Conservation (phyloP, 2,888 invertebrate genomes). For the Aphodius sticticus region DNA sequence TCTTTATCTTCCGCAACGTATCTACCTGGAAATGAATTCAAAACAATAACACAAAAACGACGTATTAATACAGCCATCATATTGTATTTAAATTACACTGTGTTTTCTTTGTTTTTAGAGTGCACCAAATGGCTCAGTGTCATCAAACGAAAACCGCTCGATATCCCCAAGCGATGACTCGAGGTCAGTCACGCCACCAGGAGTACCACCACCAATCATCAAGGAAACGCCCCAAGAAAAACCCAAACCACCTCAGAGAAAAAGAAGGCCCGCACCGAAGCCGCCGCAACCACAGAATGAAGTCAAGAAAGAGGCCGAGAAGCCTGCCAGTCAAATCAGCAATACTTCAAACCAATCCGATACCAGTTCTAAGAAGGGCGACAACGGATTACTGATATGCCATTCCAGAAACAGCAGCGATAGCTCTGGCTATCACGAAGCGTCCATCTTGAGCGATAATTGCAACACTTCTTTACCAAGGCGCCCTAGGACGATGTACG, state of each 20-base stretch:
- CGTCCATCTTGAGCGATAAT: conserved; percentile 70
- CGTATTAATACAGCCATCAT: too few species aligned
- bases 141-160: conserved; percentile 58
- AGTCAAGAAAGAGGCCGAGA: conserved; percentile 39
- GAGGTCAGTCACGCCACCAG: conserved; percentile 59
- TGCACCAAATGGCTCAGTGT: conserved; percentile 57
- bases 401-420: conserved; percentile 78
- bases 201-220: conserved; percentile 40
- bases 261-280: conserved; percentile 67
- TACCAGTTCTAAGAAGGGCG: conserved; percentile 41
- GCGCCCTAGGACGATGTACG: conserved; percentile 53
- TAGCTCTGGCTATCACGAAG: conserved; percentile 77
- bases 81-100: not conserved
- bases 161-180: conserved; percentile 70
- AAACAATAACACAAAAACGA: not conserved
- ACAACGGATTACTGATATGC: conserved; percentile 63
- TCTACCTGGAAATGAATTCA: not conserved
- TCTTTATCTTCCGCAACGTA: not conserved
- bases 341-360: conserved; percentile 37
- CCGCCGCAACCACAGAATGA: conserved; percentile 57
- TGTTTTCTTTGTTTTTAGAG: conserved; percentile 49
- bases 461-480: conserved; percentile 59
- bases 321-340: conserved; percentile 45
- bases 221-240: conserved; percentile 55
- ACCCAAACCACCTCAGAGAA: conserved; percentile 64